These are phyloP conservation scores for Poeciliopsis turneri DNA, from an alignment of 2,797 vertebrate genomes.

Conservation along the genomic window DNA sequence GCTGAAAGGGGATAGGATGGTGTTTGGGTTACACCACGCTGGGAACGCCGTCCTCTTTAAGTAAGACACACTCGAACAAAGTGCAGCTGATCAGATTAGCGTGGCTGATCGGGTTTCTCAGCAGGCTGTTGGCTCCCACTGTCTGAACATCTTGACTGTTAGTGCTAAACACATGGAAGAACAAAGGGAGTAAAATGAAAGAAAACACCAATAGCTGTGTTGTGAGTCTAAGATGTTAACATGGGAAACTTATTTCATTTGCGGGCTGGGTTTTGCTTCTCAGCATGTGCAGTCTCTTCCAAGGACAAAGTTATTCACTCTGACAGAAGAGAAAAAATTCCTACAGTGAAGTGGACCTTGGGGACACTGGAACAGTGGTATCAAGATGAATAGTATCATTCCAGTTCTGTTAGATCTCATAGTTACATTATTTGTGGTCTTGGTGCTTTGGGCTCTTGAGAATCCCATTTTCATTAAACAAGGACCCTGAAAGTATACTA, in stretches of 20 bases:
- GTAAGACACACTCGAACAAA: slow-evolving; percentile 71
- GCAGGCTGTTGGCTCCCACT: slow-evolving; percentile 66
- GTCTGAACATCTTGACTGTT: slow-evolving; percentile 64
- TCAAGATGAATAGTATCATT: slow-evolving; percentile 53
- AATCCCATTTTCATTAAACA: slow-evolving; percentile 51
- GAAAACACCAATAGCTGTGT: slow-evolving; percentile 20
- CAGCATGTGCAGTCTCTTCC: slow-evolving; percentile 40
- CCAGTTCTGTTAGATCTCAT: slow-evolving; percentile 40
- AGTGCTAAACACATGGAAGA: slow-evolving; percentile 32
- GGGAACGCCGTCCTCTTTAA: slow-evolving; percentile 69
- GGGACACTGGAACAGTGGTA: slow-evolving; percentile 68
- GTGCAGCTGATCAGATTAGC: slow-evolving; percentile 76
- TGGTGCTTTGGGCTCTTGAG: slow-evolving; percentile 63
- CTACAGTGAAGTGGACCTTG: slow-evolving; percentile 56
- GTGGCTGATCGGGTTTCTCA: slow-evolving; percentile 72
- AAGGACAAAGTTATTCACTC: slow-evolving; percentile 51
- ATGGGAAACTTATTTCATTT: slow-evolving; percentile 40
- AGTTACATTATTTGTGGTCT: slow-evolving; percentile 63
- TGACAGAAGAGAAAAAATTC: slow-evolving; percentile 31
- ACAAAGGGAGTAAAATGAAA: slow-evolving; percentile 19
- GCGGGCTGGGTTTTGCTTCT: slow-evolving; percentile 16
- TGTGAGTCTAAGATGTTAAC: slow-evolving; percentile 31
- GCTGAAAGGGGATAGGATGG: slow-evolving; percentile 70
- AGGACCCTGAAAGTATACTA: slow-evolving; percentile 44
- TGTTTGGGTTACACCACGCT: slow-evolving; percentile 78